Evolutionary conservation across 2,797 vertebrate genomes (phyloP).

Genomic region (Astyanax mexicanus): DNA sequence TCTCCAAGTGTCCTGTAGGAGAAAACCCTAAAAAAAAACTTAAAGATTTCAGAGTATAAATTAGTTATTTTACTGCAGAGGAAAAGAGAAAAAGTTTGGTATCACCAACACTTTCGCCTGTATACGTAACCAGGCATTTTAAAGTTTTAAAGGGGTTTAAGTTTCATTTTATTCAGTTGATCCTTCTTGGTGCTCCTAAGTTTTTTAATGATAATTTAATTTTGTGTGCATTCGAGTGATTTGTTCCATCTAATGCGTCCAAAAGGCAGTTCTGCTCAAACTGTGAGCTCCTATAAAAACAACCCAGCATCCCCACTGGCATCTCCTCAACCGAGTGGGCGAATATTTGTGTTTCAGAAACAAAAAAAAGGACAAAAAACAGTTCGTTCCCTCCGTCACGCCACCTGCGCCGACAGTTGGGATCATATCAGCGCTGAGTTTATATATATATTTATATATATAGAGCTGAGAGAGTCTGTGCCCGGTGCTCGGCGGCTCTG

Average conservation of each 20-base stretch:
- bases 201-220: too few relatives aligned
- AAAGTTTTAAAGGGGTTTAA: too few relatives aligned
- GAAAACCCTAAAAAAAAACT: too few relatives aligned
- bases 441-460: constrained; percentile 43
- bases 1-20: too few relatives aligned
- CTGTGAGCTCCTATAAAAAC: background rate
- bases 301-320: background rate
- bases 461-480: constrained; percentile 42
- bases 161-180: too few relatives aligned
- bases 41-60: too few relatives aligned
- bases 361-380: too few relatives aligned
- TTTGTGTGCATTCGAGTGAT: background rate
- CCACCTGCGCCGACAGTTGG: constrained; percentile 62
- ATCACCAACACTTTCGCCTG: too few relatives aligned
- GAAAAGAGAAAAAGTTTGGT: too few relatives aligned
- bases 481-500: constrained; percentile 75
- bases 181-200: too few relatives aligned
- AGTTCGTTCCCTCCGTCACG: background rate
- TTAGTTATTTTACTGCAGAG: too few relatives aligned
- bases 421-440: constrained; percentile 64
- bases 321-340: background rate
- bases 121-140: too few relatives aligned
- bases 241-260: background rate
- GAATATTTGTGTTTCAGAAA: background rate
- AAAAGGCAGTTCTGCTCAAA: constrained; percentile 6